phyloP scores from a whole-genome alignment of 2,888 invertebrate genomes.

The Malacosoma neustria region DNA sequence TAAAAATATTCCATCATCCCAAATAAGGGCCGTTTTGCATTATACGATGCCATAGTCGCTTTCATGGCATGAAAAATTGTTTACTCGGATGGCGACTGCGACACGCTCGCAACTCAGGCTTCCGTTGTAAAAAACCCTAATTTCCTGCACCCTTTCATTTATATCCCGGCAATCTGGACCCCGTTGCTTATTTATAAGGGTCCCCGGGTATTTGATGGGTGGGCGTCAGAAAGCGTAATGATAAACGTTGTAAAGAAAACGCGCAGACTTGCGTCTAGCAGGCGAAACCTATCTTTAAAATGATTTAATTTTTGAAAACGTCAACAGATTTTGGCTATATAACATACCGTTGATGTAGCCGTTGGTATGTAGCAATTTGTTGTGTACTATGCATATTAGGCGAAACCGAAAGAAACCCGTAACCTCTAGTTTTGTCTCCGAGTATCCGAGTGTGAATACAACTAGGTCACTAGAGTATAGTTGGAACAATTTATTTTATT shows the following conservation, averaged over 20 bases:
- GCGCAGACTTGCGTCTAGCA: constrained; percentile 27
- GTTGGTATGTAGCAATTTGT: no score
- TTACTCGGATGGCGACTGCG: constrained; percentile 37
- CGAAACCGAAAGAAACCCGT: not conserved
- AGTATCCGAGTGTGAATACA: no score
- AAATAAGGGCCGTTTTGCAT: constrained; percentile 41
- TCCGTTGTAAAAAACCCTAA: constrained; percentile 71
- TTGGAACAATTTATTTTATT: no score
- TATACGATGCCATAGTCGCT: constrained; percentile 25
- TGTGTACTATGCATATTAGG: not conserved
- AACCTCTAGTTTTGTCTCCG: not conserved
- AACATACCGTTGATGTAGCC: constrained; percentile 1
- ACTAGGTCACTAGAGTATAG: no score
- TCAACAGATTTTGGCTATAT: constrained; percentile 2
- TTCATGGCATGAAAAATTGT: constrained; percentile 66
- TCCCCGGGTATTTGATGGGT: constrained; percentile 60
- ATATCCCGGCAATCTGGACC: constrained; percentile 68
- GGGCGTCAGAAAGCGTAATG: constrained; percentile 66
- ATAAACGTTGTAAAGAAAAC: constrained; percentile 56
- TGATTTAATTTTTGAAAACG: not conserved
- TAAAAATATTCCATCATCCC: constrained; percentile 49
- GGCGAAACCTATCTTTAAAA: constrained; percentile 6
- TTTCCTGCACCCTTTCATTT: constrained; percentile 74
- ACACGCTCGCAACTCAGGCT: constrained; percentile 43
- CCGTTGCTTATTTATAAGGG: constrained; percentile 69